Evolutionary conservation across 1,140 invertebrate species (phyloP).

Genomic region (Drosophila lowei): DNA sequence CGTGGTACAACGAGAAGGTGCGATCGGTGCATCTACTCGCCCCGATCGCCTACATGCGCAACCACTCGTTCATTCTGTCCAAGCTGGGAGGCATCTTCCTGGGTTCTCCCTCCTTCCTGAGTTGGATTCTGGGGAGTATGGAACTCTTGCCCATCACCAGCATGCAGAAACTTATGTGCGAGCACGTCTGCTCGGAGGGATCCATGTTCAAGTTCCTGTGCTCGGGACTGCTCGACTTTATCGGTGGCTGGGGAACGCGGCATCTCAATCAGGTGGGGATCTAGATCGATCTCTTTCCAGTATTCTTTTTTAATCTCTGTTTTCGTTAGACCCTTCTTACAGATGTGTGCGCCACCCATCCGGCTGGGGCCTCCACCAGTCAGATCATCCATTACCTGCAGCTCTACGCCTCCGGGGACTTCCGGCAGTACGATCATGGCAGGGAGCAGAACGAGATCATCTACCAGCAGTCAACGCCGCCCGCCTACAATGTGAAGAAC

Average conservation of each 20-base stretch:
- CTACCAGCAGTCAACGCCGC: constrained; percentile 84
- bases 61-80: constrained; percentile 84
- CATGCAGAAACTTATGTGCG: constrained; percentile 66
- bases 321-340: constrained; percentile 59
- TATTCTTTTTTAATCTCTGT: neutral
- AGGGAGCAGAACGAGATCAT: constrained; percentile 80
- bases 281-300: neutral
- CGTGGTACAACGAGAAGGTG: constrained; percentile 86
- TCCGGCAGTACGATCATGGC: constrained; percentile 84
- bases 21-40: constrained; percentile 85
- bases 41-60: constrained; percentile 85
- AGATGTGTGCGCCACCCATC: constrained; percentile 71
- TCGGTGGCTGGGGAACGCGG: constrained; percentile 73
- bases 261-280: constrained; percentile 74
- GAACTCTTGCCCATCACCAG: constrained; percentile 72
- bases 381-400: constrained; percentile 84
- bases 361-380: constrained; percentile 84
- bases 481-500: constrained; percentile 84
- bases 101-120: constrained; percentile 72
- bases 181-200: constrained; percentile 64
- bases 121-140: constrained; percentile 68
- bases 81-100: constrained; percentile 70
- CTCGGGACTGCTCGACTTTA: constrained; percentile 67
- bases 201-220: constrained; percentile 72
- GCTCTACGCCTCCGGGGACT: constrained; percentile 77